These are phyloP conservation scores for Yponomeuta malinellus DNA, from an alignment of 2,888 invertebrate genomes.

Conservation along the genomic window DNA sequence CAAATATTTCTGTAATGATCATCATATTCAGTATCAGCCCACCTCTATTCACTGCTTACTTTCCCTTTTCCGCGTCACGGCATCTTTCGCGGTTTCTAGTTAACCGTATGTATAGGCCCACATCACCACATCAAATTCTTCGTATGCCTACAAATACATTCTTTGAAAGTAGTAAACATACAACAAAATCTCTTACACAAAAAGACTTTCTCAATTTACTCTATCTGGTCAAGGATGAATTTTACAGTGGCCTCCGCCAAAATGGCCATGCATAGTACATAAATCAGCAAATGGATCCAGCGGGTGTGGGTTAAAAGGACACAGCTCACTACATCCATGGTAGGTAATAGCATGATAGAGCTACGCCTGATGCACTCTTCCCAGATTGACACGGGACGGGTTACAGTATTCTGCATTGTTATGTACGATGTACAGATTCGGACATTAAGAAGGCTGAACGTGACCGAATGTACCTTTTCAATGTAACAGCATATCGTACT, in stretches of 20 bases:
- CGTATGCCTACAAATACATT: neutral
- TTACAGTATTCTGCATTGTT: no score
- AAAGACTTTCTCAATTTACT: neutral
- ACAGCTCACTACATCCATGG: neutral
- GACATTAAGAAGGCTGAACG: no score
- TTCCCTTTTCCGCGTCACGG: no score
- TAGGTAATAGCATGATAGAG: neutral
- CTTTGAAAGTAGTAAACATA: neutral
- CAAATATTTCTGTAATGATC: no score
- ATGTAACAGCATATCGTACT: no score
- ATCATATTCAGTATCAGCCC: no score
- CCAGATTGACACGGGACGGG: neutral
- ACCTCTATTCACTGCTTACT: no score
- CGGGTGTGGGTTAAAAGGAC: neutral
- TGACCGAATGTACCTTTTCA: no score
- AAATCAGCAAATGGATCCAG: neutral
- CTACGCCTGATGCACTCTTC: neutral
- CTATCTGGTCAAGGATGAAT: neutral
- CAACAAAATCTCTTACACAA: neutral
- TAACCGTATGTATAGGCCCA: no score
- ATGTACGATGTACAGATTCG: no score
- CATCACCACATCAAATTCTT: no score
- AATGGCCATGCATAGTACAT: neutral
- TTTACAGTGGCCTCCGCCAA: neutral
- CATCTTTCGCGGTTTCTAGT: no score